Percentiles rank a stretch among this genome's conserved stretches.
Conservation (phyloP, 2,113 vertebrate genomes). For the Brachypodius melanocephalos region DNA sequence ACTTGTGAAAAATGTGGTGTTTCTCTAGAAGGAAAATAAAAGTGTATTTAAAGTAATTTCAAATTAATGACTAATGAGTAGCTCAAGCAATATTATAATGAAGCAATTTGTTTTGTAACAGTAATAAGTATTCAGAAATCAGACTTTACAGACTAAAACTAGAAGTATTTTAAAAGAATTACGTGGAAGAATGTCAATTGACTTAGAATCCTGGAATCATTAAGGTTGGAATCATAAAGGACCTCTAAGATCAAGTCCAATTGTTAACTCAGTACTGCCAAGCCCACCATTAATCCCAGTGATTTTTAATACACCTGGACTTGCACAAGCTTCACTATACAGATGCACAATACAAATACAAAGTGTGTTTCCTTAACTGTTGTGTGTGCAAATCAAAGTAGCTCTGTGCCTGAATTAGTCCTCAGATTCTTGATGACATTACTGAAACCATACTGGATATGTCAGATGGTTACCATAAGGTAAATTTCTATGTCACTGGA, state of each 20-base stretch:
- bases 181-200: not conserved
- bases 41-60: not conserved
- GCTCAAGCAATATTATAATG: not conserved
- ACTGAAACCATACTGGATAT: not conserved
- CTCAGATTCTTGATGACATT: not conserved
- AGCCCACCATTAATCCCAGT: not conserved
- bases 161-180: not conserved
- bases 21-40: not conserved
- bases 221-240: not conserved
- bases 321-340: not conserved
- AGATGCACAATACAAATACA: not conserved
- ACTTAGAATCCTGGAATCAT: not conserved
- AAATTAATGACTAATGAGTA: not conserved
- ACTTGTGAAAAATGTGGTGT: not conserved
- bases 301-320: not conserved
- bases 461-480: not conserved
- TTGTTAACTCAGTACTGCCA: not conserved
- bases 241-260: rapidly evolving
- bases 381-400: not conserved
- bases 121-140: not conserved
- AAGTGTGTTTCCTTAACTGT: not conserved
- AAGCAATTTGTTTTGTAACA: not conserved
- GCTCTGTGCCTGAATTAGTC: not conserved
- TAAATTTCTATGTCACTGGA: not conserved
- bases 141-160: not conserved